Conservation (phyloP, 2,797 vertebrate genomes). For the Thaleichthys pacificus region DNA sequence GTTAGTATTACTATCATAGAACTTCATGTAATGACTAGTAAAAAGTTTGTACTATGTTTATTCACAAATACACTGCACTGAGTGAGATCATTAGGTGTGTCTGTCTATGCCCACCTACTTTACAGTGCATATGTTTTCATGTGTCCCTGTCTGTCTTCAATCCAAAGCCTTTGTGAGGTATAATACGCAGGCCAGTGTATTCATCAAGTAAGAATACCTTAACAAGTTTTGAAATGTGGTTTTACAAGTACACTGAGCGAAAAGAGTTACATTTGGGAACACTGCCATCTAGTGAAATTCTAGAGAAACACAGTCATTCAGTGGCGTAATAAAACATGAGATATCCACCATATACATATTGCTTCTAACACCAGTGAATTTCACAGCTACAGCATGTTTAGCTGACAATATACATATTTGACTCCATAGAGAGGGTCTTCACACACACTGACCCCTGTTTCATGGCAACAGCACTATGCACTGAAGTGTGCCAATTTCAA, state of each 20-base stretch:
- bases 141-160: background rate
- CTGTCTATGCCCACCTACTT: slow-evolving; percentile 3
- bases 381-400: slow-evolving; percentile 1
- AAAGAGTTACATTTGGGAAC: background rate
- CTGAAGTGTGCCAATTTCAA: no score
- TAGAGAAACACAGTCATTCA: slow-evolving; percentile 6
- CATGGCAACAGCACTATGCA: no score
- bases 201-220: background rate
- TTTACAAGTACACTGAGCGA: background rate
- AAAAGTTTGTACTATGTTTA: slow-evolving; percentile 8
- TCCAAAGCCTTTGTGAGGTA: background rate
- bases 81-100: slow-evolving; percentile 5
- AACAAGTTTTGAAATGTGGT: background rate
- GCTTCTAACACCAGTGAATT: slow-evolving; percentile 7
- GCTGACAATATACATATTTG: background rate
- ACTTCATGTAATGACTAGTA: background rate
- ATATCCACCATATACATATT: background rate
- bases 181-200: background rate
- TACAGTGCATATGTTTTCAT: background rate
- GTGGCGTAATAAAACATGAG: background rate
- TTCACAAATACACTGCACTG: background rate
- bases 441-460: background rate
- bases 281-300: background rate
- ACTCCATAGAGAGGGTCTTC: background rate
- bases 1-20: slow-evolving; percentile 16